A percentile compares a stretch with the other conserved stretches of the same genome.
These are phyloP conservation scores for Eretmocerus hayati DNA, from an alignment of 2,888 invertebrate genomes.

Conservation along the genomic window DNA sequence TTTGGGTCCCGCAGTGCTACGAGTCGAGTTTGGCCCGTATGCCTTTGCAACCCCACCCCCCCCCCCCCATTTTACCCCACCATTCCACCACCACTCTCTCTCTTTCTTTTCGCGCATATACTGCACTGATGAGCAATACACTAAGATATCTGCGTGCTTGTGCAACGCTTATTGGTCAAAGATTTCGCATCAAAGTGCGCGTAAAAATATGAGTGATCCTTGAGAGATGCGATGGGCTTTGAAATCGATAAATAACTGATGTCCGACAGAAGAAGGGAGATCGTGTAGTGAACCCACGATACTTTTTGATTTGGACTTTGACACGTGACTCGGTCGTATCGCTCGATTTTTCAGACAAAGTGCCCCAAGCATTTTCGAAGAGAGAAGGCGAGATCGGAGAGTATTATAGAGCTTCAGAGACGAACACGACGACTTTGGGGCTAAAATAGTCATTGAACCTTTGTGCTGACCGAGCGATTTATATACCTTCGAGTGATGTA, in stretches of 20 bases:
- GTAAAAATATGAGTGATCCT: too few relatives aligned
- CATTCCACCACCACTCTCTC: background rate
- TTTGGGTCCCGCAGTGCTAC: too few relatives aligned
- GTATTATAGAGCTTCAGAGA: slow-evolving; percentile 1
- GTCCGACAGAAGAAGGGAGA: slow-evolving; percentile 9
- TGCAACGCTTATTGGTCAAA: too few relatives aligned
- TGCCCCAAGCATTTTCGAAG: background rate
- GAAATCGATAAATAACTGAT: slow-evolving; percentile 23
- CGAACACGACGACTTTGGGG: too few relatives aligned
- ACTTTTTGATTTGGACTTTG: too few relatives aligned
- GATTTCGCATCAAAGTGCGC: too few relatives aligned
- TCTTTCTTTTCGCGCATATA: slow-evolving; percentile 8
- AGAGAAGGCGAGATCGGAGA: background rate
- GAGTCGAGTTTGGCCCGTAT: too few relatives aligned
- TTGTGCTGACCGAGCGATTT: slow-evolving; percentile 14
- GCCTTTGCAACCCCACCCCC: slow-evolving; percentile 23
- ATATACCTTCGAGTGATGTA: too few relatives aligned
- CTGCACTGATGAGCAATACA: too few relatives aligned
- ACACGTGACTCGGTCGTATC: too few relatives aligned
- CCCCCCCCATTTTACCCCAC: slow-evolving; percentile 14
- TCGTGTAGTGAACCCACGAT: background rate
- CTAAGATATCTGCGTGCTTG: too few relatives aligned
- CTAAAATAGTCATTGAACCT: too few relatives aligned
- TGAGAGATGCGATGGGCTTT: slow-evolving; percentile 22
- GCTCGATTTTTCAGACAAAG: slow-evolving; percentile 14